Evolutionary conservation across 2,888 invertebrate genomes (phyloP), one percentile per base, ranked within the genome.

Genomic region (Drosophila prolongata): DNA sequence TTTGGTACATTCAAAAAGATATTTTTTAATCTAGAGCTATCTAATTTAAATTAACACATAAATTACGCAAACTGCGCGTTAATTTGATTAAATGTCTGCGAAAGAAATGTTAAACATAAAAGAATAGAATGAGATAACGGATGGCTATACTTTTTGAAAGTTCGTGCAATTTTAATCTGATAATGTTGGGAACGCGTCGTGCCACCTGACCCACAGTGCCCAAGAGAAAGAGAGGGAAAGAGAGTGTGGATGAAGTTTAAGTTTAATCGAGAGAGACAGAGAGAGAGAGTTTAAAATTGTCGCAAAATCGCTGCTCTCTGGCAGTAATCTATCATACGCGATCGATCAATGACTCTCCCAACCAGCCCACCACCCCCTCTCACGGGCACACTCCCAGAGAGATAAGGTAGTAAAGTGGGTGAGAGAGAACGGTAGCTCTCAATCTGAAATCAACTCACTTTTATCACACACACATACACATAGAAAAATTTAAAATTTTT

Each of bases 311-410:
- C 44, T 44, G 30, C 55, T 54, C 60, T 53, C 59, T 16, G 74
- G 42, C 43, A 38, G 56, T 65, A 64, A 71, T 71, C 65, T 68
- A 73, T 71, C 74, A 71, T 43, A 35, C 57, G 50, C 71, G 71
- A 71, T 74, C 71, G 74, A 71, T 71, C 74, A 53, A 55, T 14
- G 16, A 49, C 52, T 46, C 16, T 47, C 53, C 19, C 47, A n/a
- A 37, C 52, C 46, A n/a, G 34, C 60, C 42, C 54, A 52, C 38
- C 50, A 42, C 62, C 35, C 50, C 35, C 62, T 35, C 24, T 19
- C 58, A 3, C 24, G 19, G 14, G 27, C 38, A 6, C 8, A 6
- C 38, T n/a, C 9, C 9, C 14, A 27, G 9, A 53, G 16, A 67
- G 68, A 66, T 42, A 42, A 49, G 62, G 62, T 64, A 27, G 14